Base-by-base conservation (phyloP, 2,888 invertebrate genomes). In the Nomada ruficornis region DNA sequence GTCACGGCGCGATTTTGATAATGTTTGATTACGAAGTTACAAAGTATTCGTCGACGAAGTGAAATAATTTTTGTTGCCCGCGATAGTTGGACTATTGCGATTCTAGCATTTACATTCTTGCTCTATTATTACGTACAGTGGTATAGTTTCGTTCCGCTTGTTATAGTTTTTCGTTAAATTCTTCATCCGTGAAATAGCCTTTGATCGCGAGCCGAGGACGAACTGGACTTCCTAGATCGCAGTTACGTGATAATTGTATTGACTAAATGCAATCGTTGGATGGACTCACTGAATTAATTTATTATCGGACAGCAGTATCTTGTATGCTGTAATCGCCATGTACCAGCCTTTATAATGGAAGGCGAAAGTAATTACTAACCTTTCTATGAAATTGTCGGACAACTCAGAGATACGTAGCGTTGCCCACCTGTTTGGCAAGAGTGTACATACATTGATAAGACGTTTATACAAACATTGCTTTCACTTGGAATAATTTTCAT, bases 221-320 rank as follows among this genome's bases (percentile, higher is more conserved):
- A 29, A 20, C 29, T 29, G 11, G 47, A 72, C 72, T 70, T 82
- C 60, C 68, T 78, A 71, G 65, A 82, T 86, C 59, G 65, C 72
- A 86, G 81, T 87, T 83, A 70, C 60, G 71, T 75, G 67, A 84
- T 83, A 83, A 83, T 71, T 70, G 50, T 47, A 50, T 67, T 77
- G 69, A 74, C 59, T 80, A 65, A 74, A 72, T 44, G 65, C 29
- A 52, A 57, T 55, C 59, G 68, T 77, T 73, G 50, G 52, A 65
- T 36, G 44, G 23, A 50, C 26, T 55, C 52, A 54, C 68, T 76
- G 62, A 65, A 82, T 63, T 80, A 87, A 82, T 82, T 83, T 76
- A 79, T 68, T 70, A 80, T 80, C 77, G 73, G 42, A 36, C 29
- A 42, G 26, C 63, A 72, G 57, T 63, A 78, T 77, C 74, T 68